Evolutionary conservation across 2,888 invertebrate genomes (phyloP).

Genomic region (Tanytarsus gracilentus): DNA sequence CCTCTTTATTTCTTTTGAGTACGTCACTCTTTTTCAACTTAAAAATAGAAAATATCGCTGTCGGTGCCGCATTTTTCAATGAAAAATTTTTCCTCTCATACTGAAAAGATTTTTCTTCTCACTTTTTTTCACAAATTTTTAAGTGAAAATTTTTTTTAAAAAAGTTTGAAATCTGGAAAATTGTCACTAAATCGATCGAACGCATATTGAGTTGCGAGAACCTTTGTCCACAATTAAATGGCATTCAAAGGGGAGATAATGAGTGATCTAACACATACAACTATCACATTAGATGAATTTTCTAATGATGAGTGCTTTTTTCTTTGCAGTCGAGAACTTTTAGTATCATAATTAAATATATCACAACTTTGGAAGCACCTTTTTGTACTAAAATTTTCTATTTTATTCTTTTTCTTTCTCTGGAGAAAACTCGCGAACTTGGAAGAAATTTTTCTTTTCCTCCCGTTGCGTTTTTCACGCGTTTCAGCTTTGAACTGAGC

Average conservation of each 20-base stretch:
- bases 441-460: not conserved
- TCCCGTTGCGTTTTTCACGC: constrained; percentile 28
- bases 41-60: constrained; percentile 19
- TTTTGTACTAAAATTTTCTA: not conserved
- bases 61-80: constrained; percentile 29
- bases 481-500: constrained; percentile 25
- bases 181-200: not conserved
- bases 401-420: no score
- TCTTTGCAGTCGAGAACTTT: constrained; percentile 16
- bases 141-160: constrained; percentile 3
- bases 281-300: constrained; percentile 23
- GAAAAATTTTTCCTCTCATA: constrained; percentile 18
- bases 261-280: constrained; percentile 14
- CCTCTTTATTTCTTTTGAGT: no score
- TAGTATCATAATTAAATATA: constrained; percentile 21
- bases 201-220: not conserved
- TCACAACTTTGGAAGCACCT: constrained; percentile 22
- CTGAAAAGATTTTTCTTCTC: constrained; percentile 14
- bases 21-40: constrained; percentile 26
- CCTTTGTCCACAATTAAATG: not conserved
- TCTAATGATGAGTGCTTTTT: constrained; percentile 18
- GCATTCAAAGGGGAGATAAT: not conserved
- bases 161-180: constrained; percentile 1
- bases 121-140: not conserved
- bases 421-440: no score